Percentiles rank a stretch among this genome's conserved stretches.
Evolutionary conservation across 1,140 invertebrate species (phyloP).

Genomic region (Eumaeus atala): DNA sequence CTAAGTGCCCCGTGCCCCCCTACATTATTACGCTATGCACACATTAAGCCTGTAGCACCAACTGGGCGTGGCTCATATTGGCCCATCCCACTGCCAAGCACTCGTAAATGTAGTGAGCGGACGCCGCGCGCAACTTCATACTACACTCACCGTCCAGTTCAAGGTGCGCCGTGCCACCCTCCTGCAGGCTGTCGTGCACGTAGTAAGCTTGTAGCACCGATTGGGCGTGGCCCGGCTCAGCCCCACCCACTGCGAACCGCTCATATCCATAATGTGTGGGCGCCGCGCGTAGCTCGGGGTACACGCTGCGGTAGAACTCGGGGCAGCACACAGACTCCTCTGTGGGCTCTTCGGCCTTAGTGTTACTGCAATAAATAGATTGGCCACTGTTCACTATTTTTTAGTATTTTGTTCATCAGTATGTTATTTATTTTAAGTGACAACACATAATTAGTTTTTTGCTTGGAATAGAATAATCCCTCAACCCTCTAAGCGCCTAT

Average conservation of each 20-base stretch:
- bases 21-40: too few relatives aligned
- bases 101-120: too few relatives aligned
- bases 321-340: slow-evolving; percentile 38
- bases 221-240: slow-evolving; percentile 21
- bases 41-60: too few relatives aligned
- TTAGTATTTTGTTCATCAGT: too few relatives aligned
- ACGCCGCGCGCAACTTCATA: not conserved
- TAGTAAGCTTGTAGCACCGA: slow-evolving; percentile 44
- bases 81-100: too few relatives aligned
- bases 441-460: too few relatives aligned
- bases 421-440: too few relatives aligned
- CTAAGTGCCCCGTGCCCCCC: too few relatives aligned
- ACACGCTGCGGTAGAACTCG: slow-evolving; percentile 51
- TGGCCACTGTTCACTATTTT: too few relatives aligned
- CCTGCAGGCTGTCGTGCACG: slow-evolving; percentile 36
- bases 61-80: too few relatives aligned
- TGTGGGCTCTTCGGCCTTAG: slow-evolving; percentile 5
- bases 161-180: slow-evolving; percentile 18
- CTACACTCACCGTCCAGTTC: slow-evolving; percentile 38
- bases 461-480: too few relatives aligned
- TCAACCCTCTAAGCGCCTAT: too few relatives aligned
- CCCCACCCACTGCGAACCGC: slow-evolving; percentile 33
- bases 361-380: slow-evolving; percentile 15
- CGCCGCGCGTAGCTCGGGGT: slow-evolving; percentile 30
- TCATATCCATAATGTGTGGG: slow-evolving; percentile 38